Conservation (phyloP, 2,113 vertebrate species). For the Aleadryas rufinucha region DNA sequence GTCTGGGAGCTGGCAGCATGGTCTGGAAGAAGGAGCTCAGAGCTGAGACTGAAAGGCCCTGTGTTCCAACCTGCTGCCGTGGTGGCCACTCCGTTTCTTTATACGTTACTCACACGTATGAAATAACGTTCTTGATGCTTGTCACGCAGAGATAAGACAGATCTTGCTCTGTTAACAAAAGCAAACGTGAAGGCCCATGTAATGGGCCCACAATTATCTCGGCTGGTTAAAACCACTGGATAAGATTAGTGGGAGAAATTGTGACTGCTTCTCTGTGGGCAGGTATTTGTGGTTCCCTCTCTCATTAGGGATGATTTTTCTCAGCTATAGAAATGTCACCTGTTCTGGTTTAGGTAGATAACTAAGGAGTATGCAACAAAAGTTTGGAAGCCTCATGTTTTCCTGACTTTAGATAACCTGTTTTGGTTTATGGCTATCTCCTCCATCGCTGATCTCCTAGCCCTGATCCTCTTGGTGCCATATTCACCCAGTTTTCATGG, state of each 20-base stretch:
- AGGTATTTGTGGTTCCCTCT: neutral
- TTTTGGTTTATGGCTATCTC: neutral
- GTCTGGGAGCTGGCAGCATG: neutral
- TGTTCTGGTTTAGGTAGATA: neutral
- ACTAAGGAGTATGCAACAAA: neutral
- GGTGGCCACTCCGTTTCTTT: neutral
- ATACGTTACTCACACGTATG: rapidly evolving
- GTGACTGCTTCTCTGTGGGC: neutral
- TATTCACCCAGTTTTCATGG: neutral
- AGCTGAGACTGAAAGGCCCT: neutral
- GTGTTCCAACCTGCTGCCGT: constrained; percentile 3
- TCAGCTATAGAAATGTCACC: neutral
- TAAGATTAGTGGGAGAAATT: neutral
- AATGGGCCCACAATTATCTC: neutral
- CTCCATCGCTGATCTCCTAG: neutral
- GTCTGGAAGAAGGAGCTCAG: neutral
- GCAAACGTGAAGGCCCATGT: neutral
- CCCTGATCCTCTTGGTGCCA: neutral
- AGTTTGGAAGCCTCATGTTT: neutral
- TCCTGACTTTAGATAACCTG: neutral
- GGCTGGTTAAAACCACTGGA: neutral
- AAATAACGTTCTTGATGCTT: neutral
- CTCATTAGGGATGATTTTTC: neutral
- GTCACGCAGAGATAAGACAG: neutral
- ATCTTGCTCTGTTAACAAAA: neutral